Evolutionary conservation across 2,113 vertebrate species (phyloP), one percentile per base, ranked within the genome.

Genomic region (Gymnobelideus leadbeateri): DNA sequence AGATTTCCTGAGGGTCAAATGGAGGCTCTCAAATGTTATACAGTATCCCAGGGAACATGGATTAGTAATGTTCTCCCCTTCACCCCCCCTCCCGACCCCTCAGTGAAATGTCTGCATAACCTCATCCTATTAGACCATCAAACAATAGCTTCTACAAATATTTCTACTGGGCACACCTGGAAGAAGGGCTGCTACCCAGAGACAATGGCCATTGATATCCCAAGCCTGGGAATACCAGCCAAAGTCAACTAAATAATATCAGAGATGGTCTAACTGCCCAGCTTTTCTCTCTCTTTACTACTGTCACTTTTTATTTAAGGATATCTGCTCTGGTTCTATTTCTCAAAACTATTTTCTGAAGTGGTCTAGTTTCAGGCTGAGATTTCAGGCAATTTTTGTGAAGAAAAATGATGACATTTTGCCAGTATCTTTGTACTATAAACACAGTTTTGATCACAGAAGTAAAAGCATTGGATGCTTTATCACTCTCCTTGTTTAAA

Each of bases 401-500:
- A 94, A 95, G 91, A 90, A 61, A 90, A 25, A 49, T 11, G 28
- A 84, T 91, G 68, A 90, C 19, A 1, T 37, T 53, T 93, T 50
- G 91, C 53, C 89, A 61, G 93, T 52, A 43, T 94, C 95, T 92
- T 92, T 23, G 89, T 52, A 89, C 77, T 31, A 90, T 54, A 91
- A 92, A 89, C 89, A 26, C 4, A 26, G 25, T 94, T 94, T 93
- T 89, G 31, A 92, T 95, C 91, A 93, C 47, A 95, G 92, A 93
- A 53, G 43, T 46, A 94, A 51, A 51, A 46, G 91, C n/a, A 91
- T 92, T 24, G 91, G 92, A 90, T 96, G 91, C 92, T 97, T 96
- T 92, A 77, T 50, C 77, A 43, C 92, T 54, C 46, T 47, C 57
- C 68, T 19, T 93, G 31, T 51, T 37, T 94, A 50, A 91, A 89